These are phyloP conservation scores for Podarcis lilfordi DNA, from an alignment of 2,797 vertebrate species.

Conservation along the genomic window DNA sequence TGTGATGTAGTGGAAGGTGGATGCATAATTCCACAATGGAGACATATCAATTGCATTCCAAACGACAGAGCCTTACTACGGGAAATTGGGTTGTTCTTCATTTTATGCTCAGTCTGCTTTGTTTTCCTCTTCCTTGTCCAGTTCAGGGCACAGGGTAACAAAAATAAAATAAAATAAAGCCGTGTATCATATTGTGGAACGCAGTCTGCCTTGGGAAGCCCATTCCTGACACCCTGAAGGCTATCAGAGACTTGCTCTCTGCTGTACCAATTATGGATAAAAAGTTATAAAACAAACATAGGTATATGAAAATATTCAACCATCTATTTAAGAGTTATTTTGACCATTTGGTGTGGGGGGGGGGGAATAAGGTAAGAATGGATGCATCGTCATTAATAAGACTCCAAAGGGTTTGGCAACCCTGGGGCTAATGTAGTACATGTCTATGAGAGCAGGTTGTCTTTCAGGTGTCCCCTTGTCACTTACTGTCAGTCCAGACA, in stretches of 20 bases:
- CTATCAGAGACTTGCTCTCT: background rate
- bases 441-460: too few species aligned
- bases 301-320: too few species aligned
- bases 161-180: background rate
- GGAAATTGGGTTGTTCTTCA: background rate
- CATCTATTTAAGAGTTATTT: too few species aligned
- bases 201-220: too few species aligned
- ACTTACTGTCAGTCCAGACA: background rate
- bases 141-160: background rate
- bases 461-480: too few species aligned
- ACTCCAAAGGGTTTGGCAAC: too few species aligned
- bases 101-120: background rate
- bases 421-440: too few species aligned
- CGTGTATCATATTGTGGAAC: background rate
- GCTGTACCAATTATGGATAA: too few species aligned
- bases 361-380: too few species aligned
- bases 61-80: background rate
- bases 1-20: slow-evolving; percentile 30
- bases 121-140: background rate
- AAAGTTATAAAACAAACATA: too few species aligned
- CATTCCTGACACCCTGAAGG: background rate
- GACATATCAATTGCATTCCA: slow-evolving; percentile 5
- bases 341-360: too few species aligned
- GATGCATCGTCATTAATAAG: too few species aligned
- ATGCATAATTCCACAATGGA: background rate